These are phyloP conservation scores for Drosophila mimica DNA, from an alignment of 2,888 invertebrate species.

Conservation along the genomic window DNA sequence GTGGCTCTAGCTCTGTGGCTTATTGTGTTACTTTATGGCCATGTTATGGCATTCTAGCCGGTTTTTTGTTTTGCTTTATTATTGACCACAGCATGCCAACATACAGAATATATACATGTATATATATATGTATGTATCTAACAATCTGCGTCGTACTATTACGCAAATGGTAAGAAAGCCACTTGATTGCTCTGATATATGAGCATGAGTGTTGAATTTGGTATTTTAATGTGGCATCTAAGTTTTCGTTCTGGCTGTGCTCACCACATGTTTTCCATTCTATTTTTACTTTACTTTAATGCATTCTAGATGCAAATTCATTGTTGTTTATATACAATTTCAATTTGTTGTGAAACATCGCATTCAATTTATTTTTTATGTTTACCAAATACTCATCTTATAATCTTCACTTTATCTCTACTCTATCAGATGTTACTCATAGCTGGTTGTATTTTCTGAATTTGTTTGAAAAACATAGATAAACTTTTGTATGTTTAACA, in stretches of 20 bases:
- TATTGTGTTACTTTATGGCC: constrained; percentile 67
- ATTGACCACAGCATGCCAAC: constrained; percentile 41
- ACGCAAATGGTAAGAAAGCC: constrained; percentile 36
- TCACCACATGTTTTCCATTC: constrained; percentile 16
- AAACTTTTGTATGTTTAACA: neutral
- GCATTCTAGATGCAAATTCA: constrained; percentile 26
- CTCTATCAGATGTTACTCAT: neutral
- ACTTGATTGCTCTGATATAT: constrained; percentile 25
- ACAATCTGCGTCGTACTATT: constrained; percentile 61
- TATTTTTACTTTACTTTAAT: constrained; percentile 20
- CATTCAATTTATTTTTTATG: neutral
- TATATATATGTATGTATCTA: constrained; percentile 11
- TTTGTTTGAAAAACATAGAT: neutral
- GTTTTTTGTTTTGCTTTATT: constrained; percentile 39
- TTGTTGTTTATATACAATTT: constrained; percentile 23
- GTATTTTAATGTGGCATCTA: constrained; percentile 28
- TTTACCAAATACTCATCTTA: constrained; percentile 1
- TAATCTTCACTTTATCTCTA: neutral
- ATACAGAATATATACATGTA: neutral
- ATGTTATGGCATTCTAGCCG: constrained; percentile 63
- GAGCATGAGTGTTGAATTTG: constrained; percentile 16
- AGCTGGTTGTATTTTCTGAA: neutral
- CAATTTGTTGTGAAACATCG: constrained; percentile 14
- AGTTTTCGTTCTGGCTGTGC: constrained; percentile 4
- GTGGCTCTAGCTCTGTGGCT: constrained; percentile 40